Percentiles rank a stretch among this genome's conserved stretches.
phyloP scores from a whole-genome alignment of 2,888 invertebrate species.

The Hypomecis punctinalis region DNA sequence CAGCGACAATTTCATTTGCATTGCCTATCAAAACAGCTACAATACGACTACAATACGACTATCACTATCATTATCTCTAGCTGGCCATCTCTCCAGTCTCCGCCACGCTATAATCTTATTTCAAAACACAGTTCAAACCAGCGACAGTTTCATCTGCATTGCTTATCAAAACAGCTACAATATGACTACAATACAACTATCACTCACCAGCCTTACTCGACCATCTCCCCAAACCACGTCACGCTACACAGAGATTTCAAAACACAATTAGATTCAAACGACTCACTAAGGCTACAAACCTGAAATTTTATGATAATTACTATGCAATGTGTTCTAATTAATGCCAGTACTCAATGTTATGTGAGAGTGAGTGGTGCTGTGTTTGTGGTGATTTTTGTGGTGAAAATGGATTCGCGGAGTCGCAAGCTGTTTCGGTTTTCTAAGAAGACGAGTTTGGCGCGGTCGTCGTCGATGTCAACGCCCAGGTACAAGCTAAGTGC shows the following conservation, averaged over 20 bases:
- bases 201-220: conserved; percentile 7
- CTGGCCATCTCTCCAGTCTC: too few species aligned
- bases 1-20: too few species aligned
- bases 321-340: conserved; percentile 80
- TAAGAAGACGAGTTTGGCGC: conserved; percentile 65
- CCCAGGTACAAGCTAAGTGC: conserved; percentile 64
- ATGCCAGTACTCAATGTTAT: conserved; percentile 70
- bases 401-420: conserved; percentile 75
- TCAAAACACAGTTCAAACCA: too few species aligned
- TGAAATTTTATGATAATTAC: conserved; percentile 83
- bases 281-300: conserved; percentile 76
- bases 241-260: conserved; percentile 65
- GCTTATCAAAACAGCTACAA: too few species aligned
- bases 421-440: conserved; percentile 66
- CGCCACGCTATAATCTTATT: too few species aligned
- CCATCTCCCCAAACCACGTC: conserved; percentile 36
- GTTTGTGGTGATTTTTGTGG: conserved; percentile 48
- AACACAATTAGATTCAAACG: conserved; percentile 70
- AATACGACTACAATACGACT: too few species aligned
- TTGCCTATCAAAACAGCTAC: too few species aligned
- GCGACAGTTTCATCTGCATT: too few species aligned
- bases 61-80: too few species aligned
- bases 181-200: neutral
- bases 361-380: conserved; percentile 70
- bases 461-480: conserved; percentile 73